These are phyloP conservation scores for Platorchestia sp. DNA, from an alignment of 1,140 invertebrate species.

Conservation along the genomic window DNA sequence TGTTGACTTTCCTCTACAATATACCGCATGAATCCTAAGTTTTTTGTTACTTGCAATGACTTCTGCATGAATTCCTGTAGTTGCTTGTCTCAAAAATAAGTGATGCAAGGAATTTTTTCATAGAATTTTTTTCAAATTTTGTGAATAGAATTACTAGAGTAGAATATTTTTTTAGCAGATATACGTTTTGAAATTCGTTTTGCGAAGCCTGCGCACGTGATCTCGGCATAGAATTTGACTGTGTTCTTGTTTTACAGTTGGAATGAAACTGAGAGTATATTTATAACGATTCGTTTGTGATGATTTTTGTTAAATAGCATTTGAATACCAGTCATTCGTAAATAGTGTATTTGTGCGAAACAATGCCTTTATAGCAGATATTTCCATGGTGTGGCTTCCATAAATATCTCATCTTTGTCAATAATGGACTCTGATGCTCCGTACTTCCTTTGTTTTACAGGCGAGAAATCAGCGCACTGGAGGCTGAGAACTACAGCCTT, in stretches of 20 bases:
- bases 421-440: neutral
- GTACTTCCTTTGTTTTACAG: slow-evolving; percentile 72
- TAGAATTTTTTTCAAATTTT: neutral
- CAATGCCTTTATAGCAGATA: neutral
- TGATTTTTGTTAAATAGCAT: neutral
- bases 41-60: neutral
- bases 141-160: neutral
- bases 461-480: slow-evolving; percentile 84
- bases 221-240: neutral
- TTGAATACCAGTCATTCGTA: neutral
- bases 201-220: neutral
- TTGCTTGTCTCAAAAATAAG: neutral
- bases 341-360: neutral
- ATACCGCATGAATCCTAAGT: neutral
- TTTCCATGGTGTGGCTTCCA: neutral
- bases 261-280: neutral
- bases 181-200: neutral
- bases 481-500: slow-evolving; percentile 87
- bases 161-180: neutral
- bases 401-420: neutral
- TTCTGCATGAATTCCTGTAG: neutral
- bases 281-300: neutral
- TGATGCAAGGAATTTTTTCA: neutral
- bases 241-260: neutral
- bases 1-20: neutral